Evolutionary conservation across 2,888 invertebrate species (phyloP).

Genomic region (Plagodis dolabraria): DNA sequence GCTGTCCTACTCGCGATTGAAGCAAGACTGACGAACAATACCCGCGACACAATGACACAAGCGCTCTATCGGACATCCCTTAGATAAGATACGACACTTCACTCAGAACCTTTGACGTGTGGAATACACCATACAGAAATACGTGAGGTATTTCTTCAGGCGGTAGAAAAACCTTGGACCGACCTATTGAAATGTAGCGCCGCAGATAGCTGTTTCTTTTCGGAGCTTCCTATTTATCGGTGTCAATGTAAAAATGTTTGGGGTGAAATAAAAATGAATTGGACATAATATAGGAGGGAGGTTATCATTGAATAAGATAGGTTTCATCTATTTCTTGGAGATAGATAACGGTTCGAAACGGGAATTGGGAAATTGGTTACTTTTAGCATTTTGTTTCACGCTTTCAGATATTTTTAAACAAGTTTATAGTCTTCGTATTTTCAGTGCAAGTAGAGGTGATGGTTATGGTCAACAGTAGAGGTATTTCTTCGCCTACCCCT

Average conservation of each 20-base stretch:
- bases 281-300: too few species aligned
- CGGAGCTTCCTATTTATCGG: conserved; percentile 6
- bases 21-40: conserved; percentile 61
- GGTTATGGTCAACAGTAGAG: too few species aligned
- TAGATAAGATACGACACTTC: conserved; percentile 63
- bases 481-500: too few species aligned
- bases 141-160: conserved; percentile 23
- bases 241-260: conserved; percentile 8
- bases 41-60: conserved; percentile 51
- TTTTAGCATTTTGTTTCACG: too few species aligned
- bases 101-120: conserved; percentile 49
- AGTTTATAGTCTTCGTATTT: too few species aligned
- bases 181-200: conserved; percentile 18
- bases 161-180: conserved; percentile 15
- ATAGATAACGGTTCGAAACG: too few species aligned
- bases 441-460: too few species aligned
- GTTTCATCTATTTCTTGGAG: too few species aligned
- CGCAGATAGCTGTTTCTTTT: conserved; percentile 20
- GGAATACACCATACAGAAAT: conserved; percentile 1
- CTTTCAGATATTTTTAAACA: too few species aligned
- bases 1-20: conserved; percentile 54
- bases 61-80: conserved; percentile 62
- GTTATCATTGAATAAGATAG: too few species aligned
- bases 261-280: too few species aligned
- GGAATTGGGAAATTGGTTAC: too few species aligned